phyloP scores from a whole-genome alignment of 1,140 invertebrate genomes.

The Lithobius niger region DNA sequence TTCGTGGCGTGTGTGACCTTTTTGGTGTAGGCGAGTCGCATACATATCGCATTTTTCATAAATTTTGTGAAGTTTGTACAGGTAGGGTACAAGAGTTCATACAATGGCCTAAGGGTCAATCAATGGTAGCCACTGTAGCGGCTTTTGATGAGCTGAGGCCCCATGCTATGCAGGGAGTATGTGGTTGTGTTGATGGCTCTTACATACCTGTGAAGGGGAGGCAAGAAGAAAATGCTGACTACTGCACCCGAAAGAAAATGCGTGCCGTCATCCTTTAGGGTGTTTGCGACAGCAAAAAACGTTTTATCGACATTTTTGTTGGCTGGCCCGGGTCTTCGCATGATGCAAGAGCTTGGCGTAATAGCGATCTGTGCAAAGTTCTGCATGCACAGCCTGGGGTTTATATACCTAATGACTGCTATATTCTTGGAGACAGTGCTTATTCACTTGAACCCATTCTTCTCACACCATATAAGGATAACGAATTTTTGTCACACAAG shows the following conservation, averaged over 20 bases:
- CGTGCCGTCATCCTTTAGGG: conserved; percentile 11
- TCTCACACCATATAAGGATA: conserved; percentile 25
- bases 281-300: conserved; percentile 10
- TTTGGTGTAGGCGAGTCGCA: too few species aligned
- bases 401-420: conserved; percentile 14
- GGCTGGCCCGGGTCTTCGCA: conserved; percentile 15
- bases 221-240: neutral
- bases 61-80: too few species aligned
- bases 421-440: conserved; percentile 28
- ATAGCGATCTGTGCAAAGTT: neutral
- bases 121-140: neutral
- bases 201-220: neutral
- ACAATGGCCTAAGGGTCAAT: neutral
- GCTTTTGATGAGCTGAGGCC: neutral
- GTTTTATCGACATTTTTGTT: conserved; percentile 13
- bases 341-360: conserved; percentile 14
- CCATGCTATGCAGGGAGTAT: neutral
- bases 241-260: conserved; percentile 4
- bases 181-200: neutral
- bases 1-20: too few species aligned
- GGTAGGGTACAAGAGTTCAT: neutral
- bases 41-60: too few species aligned
- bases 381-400: neutral
- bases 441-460: conserved; percentile 25
- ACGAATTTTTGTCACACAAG: conserved; percentile 22